phyloP scores from a whole-genome alignment of 2,888 invertebrate genomes.

The Hirtodrosophila confusa region DNA sequence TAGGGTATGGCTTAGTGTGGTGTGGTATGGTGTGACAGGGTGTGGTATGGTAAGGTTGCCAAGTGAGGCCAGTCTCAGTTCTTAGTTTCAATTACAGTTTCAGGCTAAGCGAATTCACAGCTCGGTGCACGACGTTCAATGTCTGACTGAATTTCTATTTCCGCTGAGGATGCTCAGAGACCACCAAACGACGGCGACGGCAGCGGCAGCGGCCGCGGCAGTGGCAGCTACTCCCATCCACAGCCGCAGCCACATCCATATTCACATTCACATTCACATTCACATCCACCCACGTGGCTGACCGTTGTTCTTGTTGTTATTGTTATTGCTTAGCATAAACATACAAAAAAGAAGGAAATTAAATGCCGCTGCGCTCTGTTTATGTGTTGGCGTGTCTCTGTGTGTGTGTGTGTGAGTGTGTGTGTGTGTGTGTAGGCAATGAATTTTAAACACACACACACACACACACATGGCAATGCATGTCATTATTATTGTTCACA shows the following conservation, averaged over 20 bases:
- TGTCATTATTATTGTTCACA: constrained; percentile 32
- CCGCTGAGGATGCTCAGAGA: constrained; percentile 64
- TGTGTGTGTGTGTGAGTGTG: constrained; percentile 8
- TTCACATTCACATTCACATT: constrained; percentile 10
- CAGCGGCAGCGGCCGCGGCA: constrained; percentile 15
- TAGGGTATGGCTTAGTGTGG: neutral
- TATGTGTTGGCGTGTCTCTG: constrained; percentile 21
- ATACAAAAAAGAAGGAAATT: constrained; percentile 47
- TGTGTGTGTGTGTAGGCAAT: constrained; percentile 18
- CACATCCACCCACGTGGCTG: constrained; percentile 59
- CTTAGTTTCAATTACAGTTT: neutral
- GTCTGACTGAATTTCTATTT: constrained; percentile 70
- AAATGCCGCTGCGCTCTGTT: constrained; percentile 48
- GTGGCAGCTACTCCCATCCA: constrained; percentile 31
- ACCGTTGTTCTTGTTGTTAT: constrained; percentile 35
- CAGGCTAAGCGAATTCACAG: constrained; percentile 47
- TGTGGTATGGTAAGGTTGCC: neutral
- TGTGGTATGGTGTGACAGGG: neutral
- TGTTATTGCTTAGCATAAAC: constrained; percentile 65
- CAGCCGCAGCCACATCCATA: constrained; percentile 6
- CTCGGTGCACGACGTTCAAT: constrained; percentile 64
- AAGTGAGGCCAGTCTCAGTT: constrained; percentile 10
- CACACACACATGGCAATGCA: constrained; percentile 12
- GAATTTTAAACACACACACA: constrained; percentile 19
- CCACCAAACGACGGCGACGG: constrained; percentile 30